These are phyloP conservation scores for Leucoraja ocellata DNA, from an alignment of 2,797 vertebrate species.

Conservation along the genomic window DNA sequence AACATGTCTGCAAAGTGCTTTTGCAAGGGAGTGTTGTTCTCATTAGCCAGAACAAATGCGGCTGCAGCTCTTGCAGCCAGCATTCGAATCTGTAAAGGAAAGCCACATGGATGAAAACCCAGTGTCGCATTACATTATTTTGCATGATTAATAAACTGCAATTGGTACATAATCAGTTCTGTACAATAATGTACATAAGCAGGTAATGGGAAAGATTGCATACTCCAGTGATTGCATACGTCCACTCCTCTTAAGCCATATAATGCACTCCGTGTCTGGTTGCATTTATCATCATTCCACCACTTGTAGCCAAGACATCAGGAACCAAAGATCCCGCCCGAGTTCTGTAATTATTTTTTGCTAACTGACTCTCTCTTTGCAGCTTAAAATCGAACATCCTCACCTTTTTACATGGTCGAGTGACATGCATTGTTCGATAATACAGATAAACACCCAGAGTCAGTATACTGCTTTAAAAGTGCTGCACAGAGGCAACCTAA, in stretches of 20 bases:
- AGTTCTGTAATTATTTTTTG: background rate
- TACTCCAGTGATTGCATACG: background rate
- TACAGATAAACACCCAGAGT: too few relatives aligned
- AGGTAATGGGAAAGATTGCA: background rate
- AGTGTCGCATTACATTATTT: too few relatives aligned
- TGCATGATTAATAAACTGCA: too few relatives aligned
- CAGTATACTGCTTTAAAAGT: too few relatives aligned
- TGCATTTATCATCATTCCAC: background rate
- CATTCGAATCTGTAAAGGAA: slow-evolving; percentile 70
- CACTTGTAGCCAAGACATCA: background rate
- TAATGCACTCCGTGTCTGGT: background rate
- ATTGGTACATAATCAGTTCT: background rate
- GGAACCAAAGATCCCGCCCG: background rate
- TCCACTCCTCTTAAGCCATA: background rate
- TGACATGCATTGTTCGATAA: too few relatives aligned
- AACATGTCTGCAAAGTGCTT: slow-evolving; percentile 94
- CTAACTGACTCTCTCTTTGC: background rate
- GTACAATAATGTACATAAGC: background rate
- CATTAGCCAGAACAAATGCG: slow-evolving; percentile 89
- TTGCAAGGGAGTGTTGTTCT: slow-evolving; percentile 80
- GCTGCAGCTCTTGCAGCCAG: slow-evolving; percentile 84
- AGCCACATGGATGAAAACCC: background rate
- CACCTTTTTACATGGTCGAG: too few relatives aligned
- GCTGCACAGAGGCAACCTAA: background rate
- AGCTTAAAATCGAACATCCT: too few relatives aligned